These are phyloP conservation scores for Tinamus guttatus DNA, from an alignment of 2,113 vertebrate species.

Conservation along the genomic window DNA sequence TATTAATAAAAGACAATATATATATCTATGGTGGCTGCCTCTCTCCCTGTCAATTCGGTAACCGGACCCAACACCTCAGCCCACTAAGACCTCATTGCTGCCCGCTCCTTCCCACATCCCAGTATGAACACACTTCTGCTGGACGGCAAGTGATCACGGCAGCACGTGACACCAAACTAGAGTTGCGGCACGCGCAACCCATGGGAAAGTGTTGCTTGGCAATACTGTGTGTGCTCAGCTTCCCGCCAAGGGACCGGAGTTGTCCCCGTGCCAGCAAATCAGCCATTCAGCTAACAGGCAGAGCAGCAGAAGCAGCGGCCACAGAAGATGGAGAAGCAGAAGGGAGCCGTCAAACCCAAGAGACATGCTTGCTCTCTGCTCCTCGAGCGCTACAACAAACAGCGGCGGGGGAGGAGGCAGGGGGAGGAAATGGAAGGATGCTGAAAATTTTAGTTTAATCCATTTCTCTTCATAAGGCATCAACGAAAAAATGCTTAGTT, in stretches of 20 bases:
- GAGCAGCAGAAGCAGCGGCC: slow-evolving; percentile 6
- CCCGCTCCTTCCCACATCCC: background rate
- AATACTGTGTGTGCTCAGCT: background rate
- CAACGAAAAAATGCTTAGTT: background rate
- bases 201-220: slow-evolving; percentile 49
- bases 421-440: background rate
- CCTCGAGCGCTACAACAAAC: background rate
- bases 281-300: slow-evolving; percentile 39
- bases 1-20: no score
- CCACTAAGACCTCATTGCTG: background rate
- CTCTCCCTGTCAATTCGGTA: no score
- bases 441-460: background rate
- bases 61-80: no score
- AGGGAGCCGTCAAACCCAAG: slow-evolving; percentile 47
- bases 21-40: no score
- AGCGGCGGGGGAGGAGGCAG: background rate
- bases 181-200: background rate
- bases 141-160: background rate
- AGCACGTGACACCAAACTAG: background rate
- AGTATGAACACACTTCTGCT: accelerated
- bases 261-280: slow-evolving; percentile 57
- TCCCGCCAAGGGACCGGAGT: background rate
- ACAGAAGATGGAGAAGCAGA: slow-evolving; percentile 48
- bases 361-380: background rate
- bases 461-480: background rate